phyloP scores from a whole-genome alignment of 2,797 vertebrate species.

The Sitta carolinensis region DNA sequence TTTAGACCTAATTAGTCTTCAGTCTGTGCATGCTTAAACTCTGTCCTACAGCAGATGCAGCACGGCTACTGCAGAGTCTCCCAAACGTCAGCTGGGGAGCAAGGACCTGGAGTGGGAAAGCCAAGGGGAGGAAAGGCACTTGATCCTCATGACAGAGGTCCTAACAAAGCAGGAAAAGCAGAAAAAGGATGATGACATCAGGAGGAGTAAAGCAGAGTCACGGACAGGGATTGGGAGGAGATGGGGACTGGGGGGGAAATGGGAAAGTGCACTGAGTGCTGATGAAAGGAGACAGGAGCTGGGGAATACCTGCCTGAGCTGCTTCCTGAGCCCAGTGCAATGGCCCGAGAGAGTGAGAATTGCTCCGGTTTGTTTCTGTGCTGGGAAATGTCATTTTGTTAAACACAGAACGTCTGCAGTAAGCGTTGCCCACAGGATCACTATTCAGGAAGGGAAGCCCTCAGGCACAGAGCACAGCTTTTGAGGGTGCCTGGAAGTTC shows the following conservation, averaged over 20 bases:
- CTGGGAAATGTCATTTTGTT: not conserved
- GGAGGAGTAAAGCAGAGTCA: not conserved
- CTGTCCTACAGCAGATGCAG: not conserved
- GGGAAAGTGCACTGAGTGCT: not conserved
- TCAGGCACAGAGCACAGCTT: not conserved
- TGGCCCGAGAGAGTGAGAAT: not conserved
- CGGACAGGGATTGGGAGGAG: not conserved
- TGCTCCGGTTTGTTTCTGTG: not conserved
- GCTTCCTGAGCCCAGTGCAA: not conserved
- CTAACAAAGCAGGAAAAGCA: not conserved
- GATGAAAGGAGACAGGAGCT: not conserved
- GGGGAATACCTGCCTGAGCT: not conserved
- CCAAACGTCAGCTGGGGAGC: not conserved
- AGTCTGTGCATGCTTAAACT: not conserved
- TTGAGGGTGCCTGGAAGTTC: not conserved
- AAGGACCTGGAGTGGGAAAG: not conserved
- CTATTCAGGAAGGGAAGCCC: not conserved
- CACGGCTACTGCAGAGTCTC: not conserved
- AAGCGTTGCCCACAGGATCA: not conserved
- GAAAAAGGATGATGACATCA: not conserved
- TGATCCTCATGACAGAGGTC: not conserved
- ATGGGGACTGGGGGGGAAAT: not conserved
- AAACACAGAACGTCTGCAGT: not conserved
- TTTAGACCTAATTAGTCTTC: not conserved
- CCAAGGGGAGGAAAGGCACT: not conserved